Percentiles rank a stretch among this genome's conserved stretches.
Evolutionary conservation across 2,888 invertebrate species (phyloP).

Genomic region (Papilio elwesi): DNA sequence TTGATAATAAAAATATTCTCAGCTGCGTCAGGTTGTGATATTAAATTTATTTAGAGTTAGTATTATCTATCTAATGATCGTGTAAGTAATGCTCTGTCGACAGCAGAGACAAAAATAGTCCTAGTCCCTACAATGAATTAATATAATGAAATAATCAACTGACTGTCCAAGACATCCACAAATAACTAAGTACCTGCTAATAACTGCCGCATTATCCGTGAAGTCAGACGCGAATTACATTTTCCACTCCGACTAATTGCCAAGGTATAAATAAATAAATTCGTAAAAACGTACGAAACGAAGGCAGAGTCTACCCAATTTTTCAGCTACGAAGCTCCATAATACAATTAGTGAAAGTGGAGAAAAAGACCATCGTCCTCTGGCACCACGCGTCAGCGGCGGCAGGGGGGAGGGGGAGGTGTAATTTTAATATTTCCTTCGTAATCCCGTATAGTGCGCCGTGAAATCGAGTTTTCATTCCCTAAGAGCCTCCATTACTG

Average conservation of each 20-base stretch:
- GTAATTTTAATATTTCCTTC: conserved; percentile 41
- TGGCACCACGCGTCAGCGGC: not conserved
- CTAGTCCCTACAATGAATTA: too few relatives aligned
- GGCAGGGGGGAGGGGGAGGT: not conserved
- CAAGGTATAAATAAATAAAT: conserved; percentile 2
- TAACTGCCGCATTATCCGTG: not conserved
- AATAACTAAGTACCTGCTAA: too few relatives aligned
- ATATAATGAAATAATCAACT: too few relatives aligned
- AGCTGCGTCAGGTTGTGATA: not conserved
- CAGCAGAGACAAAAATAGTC: too few relatives aligned
- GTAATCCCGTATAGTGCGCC: conserved; percentile 69
- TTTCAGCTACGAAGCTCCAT: conserved; percentile 18
- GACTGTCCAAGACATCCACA: too few relatives aligned
- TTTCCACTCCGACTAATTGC: not conserved
- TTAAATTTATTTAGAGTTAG: not conserved
- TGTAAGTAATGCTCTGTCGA: not conserved
- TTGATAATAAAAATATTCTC: not conserved
- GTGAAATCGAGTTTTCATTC: conserved; percentile 77
- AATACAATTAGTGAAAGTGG: conserved; percentile 29
- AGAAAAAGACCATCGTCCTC: conserved; percentile 12
- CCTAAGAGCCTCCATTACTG: conserved; percentile 69
- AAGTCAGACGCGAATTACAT: not conserved
- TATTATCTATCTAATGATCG: not conserved
- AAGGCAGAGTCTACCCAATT: conserved; percentile 21
- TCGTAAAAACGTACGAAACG: conserved; percentile 13